These are phyloP conservation scores for Salpingus planirostris DNA, from an alignment of 2,888 invertebrate species.

Conservation along the genomic window DNA sequence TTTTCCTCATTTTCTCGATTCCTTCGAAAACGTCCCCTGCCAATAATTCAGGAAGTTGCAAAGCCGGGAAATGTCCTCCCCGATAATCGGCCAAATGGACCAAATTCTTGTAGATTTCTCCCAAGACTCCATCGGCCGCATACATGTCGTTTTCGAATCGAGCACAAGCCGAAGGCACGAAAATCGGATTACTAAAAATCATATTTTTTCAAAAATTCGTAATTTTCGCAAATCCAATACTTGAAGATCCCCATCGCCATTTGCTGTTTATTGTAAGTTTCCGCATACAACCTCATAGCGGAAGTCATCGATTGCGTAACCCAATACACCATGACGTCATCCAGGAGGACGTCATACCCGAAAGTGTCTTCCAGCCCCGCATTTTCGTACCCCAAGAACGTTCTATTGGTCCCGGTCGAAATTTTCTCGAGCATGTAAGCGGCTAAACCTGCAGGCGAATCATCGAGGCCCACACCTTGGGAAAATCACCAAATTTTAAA, in stretches of 20 bases:
- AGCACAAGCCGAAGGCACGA: conserved; percentile 65
- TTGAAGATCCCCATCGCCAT: too few species aligned
- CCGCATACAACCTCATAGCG: conserved; percentile 66
- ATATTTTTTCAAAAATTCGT: background rate
- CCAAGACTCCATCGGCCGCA: conserved; percentile 50
- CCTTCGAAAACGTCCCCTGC: conserved; percentile 60
- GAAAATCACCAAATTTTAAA: background rate
- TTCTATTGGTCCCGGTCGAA: conserved; percentile 58
- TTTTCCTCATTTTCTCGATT: too few species aligned
- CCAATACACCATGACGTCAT: conserved; percentile 80
- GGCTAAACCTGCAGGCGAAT: conserved; percentile 78
- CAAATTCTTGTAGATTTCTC: conserved; percentile 54
- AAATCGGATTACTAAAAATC: conserved; percentile 39
- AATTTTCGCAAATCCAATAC: too few species aligned
- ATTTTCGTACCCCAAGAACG: conserved; percentile 45
- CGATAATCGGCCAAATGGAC: conserved; percentile 56
- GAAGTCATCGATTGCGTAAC: conserved; percentile 60
- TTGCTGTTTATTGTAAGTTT: conserved; percentile 46
- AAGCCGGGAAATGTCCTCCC: conserved; percentile 75
- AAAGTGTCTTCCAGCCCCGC: conserved; percentile 59
- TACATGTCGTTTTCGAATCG: conserved; percentile 62
- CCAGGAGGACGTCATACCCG: conserved; percentile 61
- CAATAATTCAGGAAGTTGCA: conserved; percentile 63
- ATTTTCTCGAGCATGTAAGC: conserved; percentile 89
- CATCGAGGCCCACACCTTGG: conserved; percentile 56